Percentiles rank a stretch among this genome's conserved stretches.
These are phyloP conservation scores for Calephelis nemesis DNA, from an alignment of 1,140 invertebrate genomes.

Conservation along the genomic window DNA sequence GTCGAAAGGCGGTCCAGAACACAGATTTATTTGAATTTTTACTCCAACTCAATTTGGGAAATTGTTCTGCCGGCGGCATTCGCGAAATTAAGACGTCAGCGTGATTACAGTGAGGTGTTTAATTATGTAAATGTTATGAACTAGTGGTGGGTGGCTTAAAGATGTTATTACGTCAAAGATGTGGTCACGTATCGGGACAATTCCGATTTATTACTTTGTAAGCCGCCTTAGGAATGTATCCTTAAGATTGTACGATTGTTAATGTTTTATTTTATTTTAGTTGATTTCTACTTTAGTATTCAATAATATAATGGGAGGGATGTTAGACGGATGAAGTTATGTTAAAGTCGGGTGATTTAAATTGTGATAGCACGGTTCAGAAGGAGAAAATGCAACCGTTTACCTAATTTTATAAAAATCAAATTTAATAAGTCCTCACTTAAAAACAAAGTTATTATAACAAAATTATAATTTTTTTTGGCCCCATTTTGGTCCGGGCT, in stretches of 20 bases:
- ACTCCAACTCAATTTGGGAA: constrained; percentile 76
- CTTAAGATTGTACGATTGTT: constrained; percentile 16
- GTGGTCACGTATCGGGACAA: constrained; percentile 63
- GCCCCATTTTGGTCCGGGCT: too few relatives aligned
- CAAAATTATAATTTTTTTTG: too few relatives aligned
- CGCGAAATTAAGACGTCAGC: constrained; percentile 78
- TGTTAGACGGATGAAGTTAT: neutral
- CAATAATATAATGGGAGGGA: neutral
- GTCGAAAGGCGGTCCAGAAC: constrained; percentile 52
- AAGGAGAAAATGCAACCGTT: too few relatives aligned
- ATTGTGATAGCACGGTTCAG: too few relatives aligned
- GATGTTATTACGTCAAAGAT: constrained; percentile 56
- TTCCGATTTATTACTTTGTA: constrained; percentile 56
- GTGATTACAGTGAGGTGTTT: constrained; percentile 73
- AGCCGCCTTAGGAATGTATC: constrained; percentile 37
- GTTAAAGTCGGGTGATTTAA: too few relatives aligned
- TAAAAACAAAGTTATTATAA: too few relatives aligned
- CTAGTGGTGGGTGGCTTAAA: constrained; percentile 66
- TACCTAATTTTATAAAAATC: too few relatives aligned
- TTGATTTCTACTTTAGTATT: neutral
- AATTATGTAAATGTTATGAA: constrained; percentile 77
- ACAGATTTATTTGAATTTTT: constrained; percentile 78
- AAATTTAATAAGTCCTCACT: too few relatives aligned
- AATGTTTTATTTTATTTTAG: neutral
- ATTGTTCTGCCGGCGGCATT: constrained; percentile 70